phyloP scores from a whole-genome alignment of 2,113 vertebrate species.

The Motacilla tschutschensis region DNA sequence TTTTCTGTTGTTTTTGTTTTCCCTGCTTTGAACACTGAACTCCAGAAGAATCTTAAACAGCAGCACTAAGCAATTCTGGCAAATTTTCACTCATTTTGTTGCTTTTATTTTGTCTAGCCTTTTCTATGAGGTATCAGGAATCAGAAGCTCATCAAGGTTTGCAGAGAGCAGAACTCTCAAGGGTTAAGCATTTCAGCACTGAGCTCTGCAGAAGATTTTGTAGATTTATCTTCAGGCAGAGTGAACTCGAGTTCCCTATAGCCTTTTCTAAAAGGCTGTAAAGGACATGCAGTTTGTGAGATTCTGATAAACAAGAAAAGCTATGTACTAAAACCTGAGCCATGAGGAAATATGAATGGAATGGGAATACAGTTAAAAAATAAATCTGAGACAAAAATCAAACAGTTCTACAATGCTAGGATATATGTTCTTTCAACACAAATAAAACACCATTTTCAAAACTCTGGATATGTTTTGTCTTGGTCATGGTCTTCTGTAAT shows the following conservation, averaged over 20 bases:
- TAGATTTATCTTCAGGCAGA: conserved; percentile 2
- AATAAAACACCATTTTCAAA: not conserved
- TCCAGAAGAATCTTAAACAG: not conserved
- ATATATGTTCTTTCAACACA: not conserved
- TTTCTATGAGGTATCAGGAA: not conserved
- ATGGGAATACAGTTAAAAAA: not conserved
- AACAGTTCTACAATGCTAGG: not conserved
- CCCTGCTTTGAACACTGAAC: not conserved
- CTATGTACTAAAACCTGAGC: not conserved
- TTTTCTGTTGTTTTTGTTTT: not conserved
- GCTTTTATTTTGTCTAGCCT: not conserved
- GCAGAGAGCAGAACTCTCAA: not conserved
- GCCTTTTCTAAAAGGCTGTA: conserved; percentile 15
- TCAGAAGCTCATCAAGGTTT: not conserved
- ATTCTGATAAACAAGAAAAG: conserved; percentile 20
- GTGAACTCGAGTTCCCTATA: not conserved
- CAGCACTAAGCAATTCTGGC: not conserved
- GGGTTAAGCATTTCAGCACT: conserved; percentile 13
- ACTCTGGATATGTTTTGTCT: not conserved
- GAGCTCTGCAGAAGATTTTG: not conserved
- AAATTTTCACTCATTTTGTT: not conserved
- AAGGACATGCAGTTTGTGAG: not conserved
- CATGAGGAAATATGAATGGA: not conserved
- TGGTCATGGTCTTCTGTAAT: not conserved
- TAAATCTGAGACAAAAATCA: not conserved